Percentiles rank a stretch among this genome's conserved stretches.
These are phyloP conservation scores for Plemyria rubiginata DNA, from an alignment of 2,888 invertebrate genomes.

Conservation along the genomic window DNA sequence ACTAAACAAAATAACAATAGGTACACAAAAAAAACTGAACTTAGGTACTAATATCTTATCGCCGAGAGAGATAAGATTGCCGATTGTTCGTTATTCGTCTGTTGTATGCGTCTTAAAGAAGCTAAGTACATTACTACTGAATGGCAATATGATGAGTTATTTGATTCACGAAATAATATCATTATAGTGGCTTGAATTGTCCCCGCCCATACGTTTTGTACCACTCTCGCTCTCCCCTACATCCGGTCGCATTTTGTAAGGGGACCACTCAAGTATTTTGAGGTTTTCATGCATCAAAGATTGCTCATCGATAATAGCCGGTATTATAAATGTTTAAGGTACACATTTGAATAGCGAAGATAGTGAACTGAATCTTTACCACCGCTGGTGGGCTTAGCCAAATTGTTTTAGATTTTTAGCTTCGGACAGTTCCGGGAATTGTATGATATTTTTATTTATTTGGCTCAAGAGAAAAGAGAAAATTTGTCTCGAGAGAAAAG, in stretches of 20 bases:
- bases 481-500: too few relatives aligned
- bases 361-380: neutral
- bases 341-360: neutral
- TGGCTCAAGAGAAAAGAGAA: too few relatives aligned
- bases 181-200: constrained; percentile 62
- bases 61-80: too few relatives aligned
- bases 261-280: constrained; percentile 41
- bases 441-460: too few relatives aligned
- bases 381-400: too few relatives aligned
- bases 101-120: too few relatives aligned
- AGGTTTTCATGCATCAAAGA: constrained; percentile 30
- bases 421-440: neutral
- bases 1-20: too few relatives aligned
- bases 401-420: neutral
- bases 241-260: constrained; percentile 60
- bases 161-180: constrained; percentile 66
- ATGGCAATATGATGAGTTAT: constrained; percentile 1
- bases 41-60: too few relatives aligned
- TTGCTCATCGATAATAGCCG: constrained; percentile 16
- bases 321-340: constrained; percentile 4
- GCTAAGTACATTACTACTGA: neutral
- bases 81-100: too few relatives aligned
- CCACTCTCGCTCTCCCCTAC: constrained; percentile 63
- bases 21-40: too few relatives aligned
- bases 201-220: constrained; percentile 81